Base-by-base conservation (phyloP, 2,888 invertebrate species). In the Troides aeacus region DNA sequence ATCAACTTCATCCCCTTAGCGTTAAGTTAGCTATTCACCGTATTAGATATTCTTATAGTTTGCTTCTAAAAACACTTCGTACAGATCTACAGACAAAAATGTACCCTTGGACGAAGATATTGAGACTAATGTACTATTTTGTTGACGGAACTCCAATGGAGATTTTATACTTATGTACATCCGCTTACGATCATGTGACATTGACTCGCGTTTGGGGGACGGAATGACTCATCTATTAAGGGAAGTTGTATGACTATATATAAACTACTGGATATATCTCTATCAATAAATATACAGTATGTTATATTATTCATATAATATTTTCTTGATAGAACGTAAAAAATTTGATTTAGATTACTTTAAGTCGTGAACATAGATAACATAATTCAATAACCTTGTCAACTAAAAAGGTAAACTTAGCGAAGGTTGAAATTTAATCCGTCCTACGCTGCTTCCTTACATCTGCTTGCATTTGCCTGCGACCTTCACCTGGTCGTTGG, bases 171-270 rank as follows among this genome's bases (percentile, higher is more conserved):
- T 53, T 39, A 53, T 58, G n/a, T 58, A 57, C 59, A 62, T 71
- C 59, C 62, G 36, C 70, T 59, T 67, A 60, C 66, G 81, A 78
- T 79, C 75, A 73, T 75, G 75, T 84, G 84, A 86, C 86, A 85
- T 83, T 84, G 84, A 84, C 84, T 83, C 79, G 75, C 74, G 79
- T 74, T 70, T 76, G 74, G 79, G 83, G 75, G 72, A 72, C 68
- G 64, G 62, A 67, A 74, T 78, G 78, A 78, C 70, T 78, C 77
- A 78, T 76, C 77, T 74, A 69, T 69, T 72, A 39, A 62, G 66
- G 50, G 73, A 73, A 74, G 72, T 75, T 73, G 71, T 72, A 74
- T 71, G 72, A 73, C 46, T 46, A 46, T 12, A 15, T 46, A 15
- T 46, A 46, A 15, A 46, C 15, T 46, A 15, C 17, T 15, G 15